A percentile compares a stretch with the other conserved stretches of the same genome.
These are phyloP conservation scores for Ranitomeya variabilis DNA, from an alignment of 2,113 vertebrate genomes.

Conservation along the genomic window DNA sequence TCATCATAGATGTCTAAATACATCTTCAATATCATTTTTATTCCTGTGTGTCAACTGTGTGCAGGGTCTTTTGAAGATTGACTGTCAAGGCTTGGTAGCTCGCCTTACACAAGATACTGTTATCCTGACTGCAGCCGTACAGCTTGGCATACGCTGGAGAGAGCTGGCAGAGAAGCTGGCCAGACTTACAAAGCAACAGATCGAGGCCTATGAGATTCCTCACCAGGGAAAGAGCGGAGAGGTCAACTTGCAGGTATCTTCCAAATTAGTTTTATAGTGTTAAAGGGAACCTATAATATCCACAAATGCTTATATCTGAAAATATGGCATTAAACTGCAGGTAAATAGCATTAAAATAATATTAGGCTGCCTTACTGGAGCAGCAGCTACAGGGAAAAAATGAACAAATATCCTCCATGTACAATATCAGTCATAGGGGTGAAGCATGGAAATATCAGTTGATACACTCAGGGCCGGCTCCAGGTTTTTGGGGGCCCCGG, in stretches of 20 bases:
- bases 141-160: constrained; percentile 87
- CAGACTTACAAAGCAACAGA: constrained; percentile 84
- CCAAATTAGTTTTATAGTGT: constrained; percentile 24
- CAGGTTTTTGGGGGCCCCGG: no score
- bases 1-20: no score
- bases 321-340: no score
- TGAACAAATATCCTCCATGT: no score
- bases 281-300: background rate
- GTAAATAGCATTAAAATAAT: no score
- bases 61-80: constrained; percentile 91
- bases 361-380: no score
- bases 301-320: no score
- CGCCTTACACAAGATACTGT: constrained; percentile 86
- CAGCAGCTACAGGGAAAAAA: no score
- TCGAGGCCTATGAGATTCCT: constrained; percentile 86
- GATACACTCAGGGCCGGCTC: no score
- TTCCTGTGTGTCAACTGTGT: background rate
- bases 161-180: constrained; percentile 86
- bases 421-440: no score
- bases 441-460: no score
- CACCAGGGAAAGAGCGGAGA: constrained; percentile 80
- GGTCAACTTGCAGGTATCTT: constrained; percentile 77
- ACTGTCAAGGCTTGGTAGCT: constrained; percentile 82
- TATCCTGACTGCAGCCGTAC: constrained; percentile 91
- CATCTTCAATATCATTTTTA: background rate